Evolutionary conservation across 1,140 invertebrate species (phyloP).

Genomic region (Camponotus floridanus): DNA sequence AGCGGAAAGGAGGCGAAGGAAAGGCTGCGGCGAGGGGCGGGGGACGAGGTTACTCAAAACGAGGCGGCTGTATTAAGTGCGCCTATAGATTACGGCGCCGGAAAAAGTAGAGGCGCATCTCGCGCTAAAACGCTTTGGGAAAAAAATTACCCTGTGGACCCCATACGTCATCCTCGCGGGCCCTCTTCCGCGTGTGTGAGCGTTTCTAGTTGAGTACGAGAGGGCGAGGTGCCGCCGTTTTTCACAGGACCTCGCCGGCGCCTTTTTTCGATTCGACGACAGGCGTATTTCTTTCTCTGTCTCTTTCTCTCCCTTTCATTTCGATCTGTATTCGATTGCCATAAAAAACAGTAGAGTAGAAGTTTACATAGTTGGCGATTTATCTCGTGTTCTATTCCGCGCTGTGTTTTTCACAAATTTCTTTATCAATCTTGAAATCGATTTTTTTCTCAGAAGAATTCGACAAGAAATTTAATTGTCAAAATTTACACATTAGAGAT

Average conservation of each 20-base stretch:
- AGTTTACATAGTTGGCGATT: constrained; percentile 15
- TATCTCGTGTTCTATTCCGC: neutral
- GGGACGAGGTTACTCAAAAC: constrained; percentile 74
- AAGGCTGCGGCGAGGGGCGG: constrained; percentile 34
- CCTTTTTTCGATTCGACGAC: constrained; percentile 44
- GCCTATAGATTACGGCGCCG: constrained; percentile 83
- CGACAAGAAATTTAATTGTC: neutral
- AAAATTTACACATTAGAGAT: too few relatives aligned
- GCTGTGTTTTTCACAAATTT: neutral
- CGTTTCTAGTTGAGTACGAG: neutral
- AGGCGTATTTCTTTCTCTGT: neutral
- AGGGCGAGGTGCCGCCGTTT: constrained; percentile 22
- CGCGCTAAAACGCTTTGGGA: constrained; percentile 80
- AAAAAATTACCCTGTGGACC: constrained; percentile 78
- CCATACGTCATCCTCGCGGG: constrained; percentile 76
- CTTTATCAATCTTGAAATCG: constrained; percentile 4
- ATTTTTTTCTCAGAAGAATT: neutral
- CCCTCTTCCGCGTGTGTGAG: constrained; percentile 20
- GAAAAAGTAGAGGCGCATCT: constrained; percentile 76
- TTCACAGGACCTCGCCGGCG: constrained; percentile 54
- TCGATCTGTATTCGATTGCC: constrained; percentile 12
- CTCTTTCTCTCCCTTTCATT: neutral
- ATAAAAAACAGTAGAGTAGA: neutral
- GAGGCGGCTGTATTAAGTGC: constrained; percentile 85
- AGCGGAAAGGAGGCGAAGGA: constrained; percentile 43